Evolutionary conservation across 92 coral and sea anemone genomes (phyloP), one percentile per base, ranked within the genome.

Genomic region (Isaurus tuberculatus): DNA sequence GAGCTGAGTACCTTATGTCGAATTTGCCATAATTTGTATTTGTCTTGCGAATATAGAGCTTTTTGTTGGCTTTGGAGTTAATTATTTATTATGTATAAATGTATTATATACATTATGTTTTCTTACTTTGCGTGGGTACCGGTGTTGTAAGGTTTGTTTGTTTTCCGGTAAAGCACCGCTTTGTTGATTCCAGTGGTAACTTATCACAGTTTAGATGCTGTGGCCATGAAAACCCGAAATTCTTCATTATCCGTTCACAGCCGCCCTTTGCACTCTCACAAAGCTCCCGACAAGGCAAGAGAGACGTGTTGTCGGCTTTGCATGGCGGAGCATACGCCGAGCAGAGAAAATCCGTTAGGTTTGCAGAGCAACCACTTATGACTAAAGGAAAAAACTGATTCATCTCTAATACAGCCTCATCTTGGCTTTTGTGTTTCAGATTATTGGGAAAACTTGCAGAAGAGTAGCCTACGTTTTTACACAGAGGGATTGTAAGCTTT

Each of bases 151-250:
- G 14, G 2, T 0, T 14, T 6, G 68, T 49, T 3, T 16, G 67
- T 9, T 36, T 75, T n/a, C 81, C 81, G 15, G 10, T 6, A n/a
- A 34, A 57, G 55, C 81, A 75, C 22, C 19, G 81, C 1, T 31
- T 75, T 75, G 68, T 60, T 6, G 81, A 75, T 63, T 58, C 46
- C 36, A 60, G 33, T n/a, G 81, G 69, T 22, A 75, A 75, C 33
- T 15, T 34, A 49, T 33, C 53, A 37, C 81, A 75, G 46, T 23
- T 64, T 29, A 75, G 30, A 4, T 15, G n/a, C 15, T 57, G 23
- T 1, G 81, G 49, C 81, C 81, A 75, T 25, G 4, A 8, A 26
- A 75, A 75, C 11, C 81, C 81, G 20, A 55, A 55, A 14, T 1
- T 13, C 0, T 22, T 75, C 81, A 75, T 75, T 17, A 75, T 0